Conservation (phyloP, 2,888 invertebrate species). For the Machimus rusticus region DNA sequence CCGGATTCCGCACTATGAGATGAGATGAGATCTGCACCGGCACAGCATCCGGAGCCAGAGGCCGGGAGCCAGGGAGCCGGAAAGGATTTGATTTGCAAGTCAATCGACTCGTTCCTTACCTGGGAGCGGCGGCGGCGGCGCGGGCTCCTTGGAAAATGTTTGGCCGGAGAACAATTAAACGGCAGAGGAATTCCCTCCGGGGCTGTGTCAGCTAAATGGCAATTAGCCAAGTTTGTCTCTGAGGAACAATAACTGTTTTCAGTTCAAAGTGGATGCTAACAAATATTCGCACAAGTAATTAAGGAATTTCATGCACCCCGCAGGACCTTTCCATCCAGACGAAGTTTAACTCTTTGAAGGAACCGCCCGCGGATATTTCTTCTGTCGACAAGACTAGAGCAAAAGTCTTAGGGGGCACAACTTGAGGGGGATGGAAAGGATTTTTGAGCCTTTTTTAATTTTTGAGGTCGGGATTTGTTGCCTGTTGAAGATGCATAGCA, state of each 20-base stretch:
- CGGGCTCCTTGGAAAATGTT: background rate
- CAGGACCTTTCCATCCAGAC: background rate
- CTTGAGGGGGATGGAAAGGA: background rate
- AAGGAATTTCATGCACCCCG: slow-evolving; percentile 47
- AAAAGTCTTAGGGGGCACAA: background rate
- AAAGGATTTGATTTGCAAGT: background rate
- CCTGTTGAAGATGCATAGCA: no score
- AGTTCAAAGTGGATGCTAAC: slow-evolving; percentile 46
- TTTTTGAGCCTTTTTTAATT: background rate
- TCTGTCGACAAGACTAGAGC: background rate
- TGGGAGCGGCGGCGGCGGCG: background rate
- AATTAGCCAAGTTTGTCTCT: slow-evolving; percentile 52
- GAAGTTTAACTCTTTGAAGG: slow-evolving; percentile 29
- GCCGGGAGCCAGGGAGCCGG: background rate
- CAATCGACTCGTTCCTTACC: slow-evolving; percentile 5
- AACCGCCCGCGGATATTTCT: slow-evolving; percentile 28
- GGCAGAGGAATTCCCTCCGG: slow-evolving; percentile 32
- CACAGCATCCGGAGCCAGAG: background rate
- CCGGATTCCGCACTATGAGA: background rate
- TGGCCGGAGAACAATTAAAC: slow-evolving; percentile 34
- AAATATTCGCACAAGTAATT: slow-evolving; percentile 50
- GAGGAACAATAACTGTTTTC: slow-evolving; percentile 50
- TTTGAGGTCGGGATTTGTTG: background rate
- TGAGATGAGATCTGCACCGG: background rate
- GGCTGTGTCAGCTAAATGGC: slow-evolving; percentile 48